Percentiles rank a stretch among this genome's conserved stretches.
Conservation (phyloP, 2,113 vertebrate genomes). For the Peromyscus californicus region DNA sequence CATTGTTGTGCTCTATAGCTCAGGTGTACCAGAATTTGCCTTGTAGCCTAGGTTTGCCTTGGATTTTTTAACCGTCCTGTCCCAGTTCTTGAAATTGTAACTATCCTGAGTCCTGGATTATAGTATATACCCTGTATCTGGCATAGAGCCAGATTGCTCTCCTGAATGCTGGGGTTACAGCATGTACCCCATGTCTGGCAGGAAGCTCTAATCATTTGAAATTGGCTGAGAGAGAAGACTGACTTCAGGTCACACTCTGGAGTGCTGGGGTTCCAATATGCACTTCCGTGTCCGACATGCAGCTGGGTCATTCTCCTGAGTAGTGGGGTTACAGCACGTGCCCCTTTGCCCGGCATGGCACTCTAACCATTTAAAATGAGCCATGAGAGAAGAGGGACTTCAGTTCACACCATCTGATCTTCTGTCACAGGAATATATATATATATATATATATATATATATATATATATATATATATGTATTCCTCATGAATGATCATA, state of each 20-base stretch:
- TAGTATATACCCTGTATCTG: too few relatives aligned
- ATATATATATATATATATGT: background rate
- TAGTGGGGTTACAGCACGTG: background rate
- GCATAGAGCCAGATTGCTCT: background rate
- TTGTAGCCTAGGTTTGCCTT: background rate
- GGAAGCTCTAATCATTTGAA: background rate
- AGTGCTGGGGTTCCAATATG: background rate
- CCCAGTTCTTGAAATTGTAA: background rate
- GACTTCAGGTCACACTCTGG: background rate
- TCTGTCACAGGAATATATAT: background rate
- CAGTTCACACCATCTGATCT: background rate
- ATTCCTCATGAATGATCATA: background rate
- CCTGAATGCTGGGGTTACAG: background rate
- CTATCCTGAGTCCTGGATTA: background rate
- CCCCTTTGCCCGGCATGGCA: background rate
- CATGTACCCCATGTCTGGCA: background rate
- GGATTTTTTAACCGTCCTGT: background rate
- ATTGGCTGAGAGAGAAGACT: background rate
- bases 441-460: background rate
- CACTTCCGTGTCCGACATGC: background rate
- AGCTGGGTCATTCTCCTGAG: background rate
- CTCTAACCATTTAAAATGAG: background rate
- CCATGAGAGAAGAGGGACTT: background rate
- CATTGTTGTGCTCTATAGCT: background rate
- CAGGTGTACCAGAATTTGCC: background rate